A percentile compares a stretch with the other conserved stretches of the same genome.
Evolutionary conservation across 2,113 vertebrate species (phyloP).

Genomic region (Crypturellus undulatus): DNA sequence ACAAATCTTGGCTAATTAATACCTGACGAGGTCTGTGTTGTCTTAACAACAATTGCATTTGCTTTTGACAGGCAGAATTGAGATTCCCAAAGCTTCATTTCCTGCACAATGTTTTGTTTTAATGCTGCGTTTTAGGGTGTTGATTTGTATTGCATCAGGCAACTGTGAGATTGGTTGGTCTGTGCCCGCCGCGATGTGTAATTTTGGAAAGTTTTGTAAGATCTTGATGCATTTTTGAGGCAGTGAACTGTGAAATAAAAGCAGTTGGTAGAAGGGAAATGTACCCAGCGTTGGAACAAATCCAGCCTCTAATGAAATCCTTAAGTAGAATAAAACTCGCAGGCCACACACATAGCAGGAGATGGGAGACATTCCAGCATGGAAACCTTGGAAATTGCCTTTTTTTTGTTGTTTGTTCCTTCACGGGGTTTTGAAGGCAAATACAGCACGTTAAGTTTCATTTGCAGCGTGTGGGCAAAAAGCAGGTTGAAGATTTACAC

Average conservation of each 20-base stretch:
- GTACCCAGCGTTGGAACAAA: background rate
- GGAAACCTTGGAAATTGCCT: background rate
- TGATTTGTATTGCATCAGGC: background rate
- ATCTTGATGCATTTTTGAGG: background rate
- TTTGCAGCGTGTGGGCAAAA: background rate
- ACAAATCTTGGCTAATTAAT: background rate
- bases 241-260: background rate
- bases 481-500: background rate
- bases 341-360: background rate
- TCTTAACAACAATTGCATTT: background rate
- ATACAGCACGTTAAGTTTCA: background rate
- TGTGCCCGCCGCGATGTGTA: background rate
- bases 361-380: background rate
- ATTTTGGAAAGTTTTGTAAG: background rate
- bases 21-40: rapidly evolving
- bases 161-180: background rate
- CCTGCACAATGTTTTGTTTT: background rate
- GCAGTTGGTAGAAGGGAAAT: background rate
- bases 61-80: background rate
- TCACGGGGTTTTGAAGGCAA: background rate
- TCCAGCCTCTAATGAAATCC: background rate
- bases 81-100: background rate
- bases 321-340: background rate
- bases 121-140: background rate
- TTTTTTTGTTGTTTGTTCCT: background rate